Conservation (phyloP, 2,797 vertebrate genomes). For the Sebastes aleutianus region DNA sequence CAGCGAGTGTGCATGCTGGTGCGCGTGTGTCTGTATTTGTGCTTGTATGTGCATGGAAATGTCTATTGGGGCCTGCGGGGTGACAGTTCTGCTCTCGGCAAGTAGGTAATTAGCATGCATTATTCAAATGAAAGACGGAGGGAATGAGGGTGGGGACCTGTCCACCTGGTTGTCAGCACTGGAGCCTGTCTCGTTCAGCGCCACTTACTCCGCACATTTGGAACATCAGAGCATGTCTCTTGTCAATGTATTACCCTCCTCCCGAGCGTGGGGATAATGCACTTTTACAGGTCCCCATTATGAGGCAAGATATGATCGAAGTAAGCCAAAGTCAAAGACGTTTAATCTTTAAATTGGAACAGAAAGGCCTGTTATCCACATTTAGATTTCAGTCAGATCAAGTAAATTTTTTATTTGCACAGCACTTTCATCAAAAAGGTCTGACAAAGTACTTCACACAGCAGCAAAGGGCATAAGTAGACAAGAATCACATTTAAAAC, state of each 20-base stretch:
- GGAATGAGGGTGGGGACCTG: slow-evolving; percentile 77
- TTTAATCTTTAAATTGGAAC: slow-evolving; percentile 42
- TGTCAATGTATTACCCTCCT: slow-evolving; percentile 63
- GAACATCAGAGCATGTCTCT: slow-evolving; percentile 66
- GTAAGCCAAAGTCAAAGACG: slow-evolving; percentile 38
- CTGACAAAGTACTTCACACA: slow-evolving; percentile 13
- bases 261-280: slow-evolving; percentile 34
- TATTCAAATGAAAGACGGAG: slow-evolving; percentile 81
- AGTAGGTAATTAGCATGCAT: slow-evolving; percentile 86
- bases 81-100: slow-evolving; percentile 79
- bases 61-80: slow-evolving; percentile 58
- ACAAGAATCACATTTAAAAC: slow-evolving; percentile 7
- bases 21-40: slow-evolving; percentile 18
- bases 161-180: slow-evolving; percentile 78
- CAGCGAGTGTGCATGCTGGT: background rate
- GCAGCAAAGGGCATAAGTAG: slow-evolving; percentile 13
- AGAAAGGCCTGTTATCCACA: slow-evolving; percentile 28
- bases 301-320: slow-evolving; percentile 43
- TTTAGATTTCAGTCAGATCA: slow-evolving; percentile 37
- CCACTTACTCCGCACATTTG: slow-evolving; percentile 68
- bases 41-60: slow-evolving; percentile 50
- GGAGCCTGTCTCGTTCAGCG: slow-evolving; percentile 67
- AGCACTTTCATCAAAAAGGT: slow-evolving; percentile 26
- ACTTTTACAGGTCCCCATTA: slow-evolving; percentile 47
- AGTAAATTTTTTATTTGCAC: slow-evolving; percentile 42